Base-by-base conservation (phyloP, 53 echinoderm and acorn worm genomes). In the Mesocentrotus franciscanus region DNA sequence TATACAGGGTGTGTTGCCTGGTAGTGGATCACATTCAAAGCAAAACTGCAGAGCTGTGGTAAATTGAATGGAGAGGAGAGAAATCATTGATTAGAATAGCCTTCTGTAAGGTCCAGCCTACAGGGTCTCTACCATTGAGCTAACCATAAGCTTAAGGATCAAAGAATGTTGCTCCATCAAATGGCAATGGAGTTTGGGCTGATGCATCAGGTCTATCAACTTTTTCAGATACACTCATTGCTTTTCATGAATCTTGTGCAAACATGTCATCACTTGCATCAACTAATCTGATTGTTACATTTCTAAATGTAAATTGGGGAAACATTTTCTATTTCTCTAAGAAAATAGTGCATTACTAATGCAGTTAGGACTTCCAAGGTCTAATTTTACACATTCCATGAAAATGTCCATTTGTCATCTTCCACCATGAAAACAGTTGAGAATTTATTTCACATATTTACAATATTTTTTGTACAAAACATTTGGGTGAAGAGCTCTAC, bases 151-250 rank as follows among this genome's bases (percentile, higher is more conserved):
- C 61, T 61, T 5, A n/a, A 49, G 49, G 49, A 49, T 49, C 49
- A 49, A 49, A 6, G 49, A 4, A 49, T 49, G 61, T 17, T 61
- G 16, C 61, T 61, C 18, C 61, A 61, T 61, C 61, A 8, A 24
- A 68, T 0, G 24, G 68, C 24, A 66, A 66, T 68, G 68, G 5
- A 68, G 68, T 15, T 22, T 16, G 20, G 20, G 84, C 42, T 55
- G 55, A 84, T 36, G 49, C 84, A 84, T 84, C 84, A 84, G 84
- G 49, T 81, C 81, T 84, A 84, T 84, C 84, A 84, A 84, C 84
- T 84, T 84, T 84, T 84, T 84, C 49, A 84, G 84, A 84, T 20
- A 84, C 84, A 84, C 42, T 84, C 84, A 84, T 84, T 32, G 22
- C 9, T 84, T 84, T 55, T 84, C 84, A 84, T 42, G 84, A 84